Conservation (phyloP, 2,888 invertebrate genomes). For the Papilio gigon region DNA sequence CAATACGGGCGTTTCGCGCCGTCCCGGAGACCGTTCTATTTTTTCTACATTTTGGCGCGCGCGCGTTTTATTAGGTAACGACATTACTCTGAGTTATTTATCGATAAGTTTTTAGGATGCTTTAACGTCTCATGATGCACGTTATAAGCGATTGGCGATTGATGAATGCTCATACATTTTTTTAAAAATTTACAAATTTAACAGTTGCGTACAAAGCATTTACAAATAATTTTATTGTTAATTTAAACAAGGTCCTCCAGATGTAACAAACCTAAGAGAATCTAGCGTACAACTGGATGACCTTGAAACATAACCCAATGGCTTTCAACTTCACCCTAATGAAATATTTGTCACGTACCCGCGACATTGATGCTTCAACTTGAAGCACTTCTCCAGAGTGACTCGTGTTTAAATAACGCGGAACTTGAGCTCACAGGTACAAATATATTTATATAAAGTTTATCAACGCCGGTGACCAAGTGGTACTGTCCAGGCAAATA, state of each 20-base stretch:
- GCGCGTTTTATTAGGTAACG: slow-evolving; percentile 39
- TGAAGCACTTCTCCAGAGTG: no score
- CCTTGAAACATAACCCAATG: background rate
- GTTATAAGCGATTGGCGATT: background rate
- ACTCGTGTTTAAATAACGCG: no score
- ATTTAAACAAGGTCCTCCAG: background rate
- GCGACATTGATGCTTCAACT: no score
- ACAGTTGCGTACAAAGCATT: background rate
- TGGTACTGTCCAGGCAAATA: no score
- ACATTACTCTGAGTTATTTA: background rate
- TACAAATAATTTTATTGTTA: background rate
- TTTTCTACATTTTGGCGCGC: slow-evolving; percentile 34
- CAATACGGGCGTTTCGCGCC: slow-evolving; percentile 64
- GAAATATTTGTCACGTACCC: background rate
- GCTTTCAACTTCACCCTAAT: background rate
- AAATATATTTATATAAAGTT: no score
- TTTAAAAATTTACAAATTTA: background rate
- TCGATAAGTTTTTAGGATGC: slow-evolving; percentile 17
- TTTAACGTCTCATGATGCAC: background rate
- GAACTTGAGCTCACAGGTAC: no score
- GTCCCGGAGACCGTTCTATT: slow-evolving; percentile 48
- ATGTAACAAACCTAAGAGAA: background rate
- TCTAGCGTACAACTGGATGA: slow-evolving; percentile 1
- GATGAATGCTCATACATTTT: background rate
- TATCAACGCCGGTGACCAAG: no score